Evolutionary conservation across 2,113 vertebrate species (phyloP).

Genomic region (Sceloporus undulatus): DNA sequence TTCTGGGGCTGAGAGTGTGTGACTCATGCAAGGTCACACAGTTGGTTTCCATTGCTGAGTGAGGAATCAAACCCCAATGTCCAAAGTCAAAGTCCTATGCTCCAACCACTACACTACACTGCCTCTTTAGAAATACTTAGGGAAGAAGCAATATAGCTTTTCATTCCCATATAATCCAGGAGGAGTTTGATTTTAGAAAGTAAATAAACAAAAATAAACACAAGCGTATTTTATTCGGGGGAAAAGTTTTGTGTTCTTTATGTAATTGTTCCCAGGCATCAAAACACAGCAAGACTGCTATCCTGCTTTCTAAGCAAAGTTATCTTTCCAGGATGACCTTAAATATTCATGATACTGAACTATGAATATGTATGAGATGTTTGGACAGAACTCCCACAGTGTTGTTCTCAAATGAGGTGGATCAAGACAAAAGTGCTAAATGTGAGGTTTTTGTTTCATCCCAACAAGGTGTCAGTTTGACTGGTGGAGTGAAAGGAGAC

Average conservation of each 20-base stretch:
- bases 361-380: background rate
- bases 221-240: slow-evolving; percentile 52
- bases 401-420: background rate
- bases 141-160: slow-evolving; percentile 49
- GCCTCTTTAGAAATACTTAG: slow-evolving; percentile 21
- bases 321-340: slow-evolving; percentile 7
- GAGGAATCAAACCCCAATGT: too few species aligned
- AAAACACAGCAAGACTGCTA: slow-evolving; percentile 40
- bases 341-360: slow-evolving; percentile 31
- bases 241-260: slow-evolving; percentile 41
- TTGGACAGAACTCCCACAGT: slow-evolving; percentile 15
- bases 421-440: background rate
- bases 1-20: too few species aligned
- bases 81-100: too few species aligned
- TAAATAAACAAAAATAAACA: slow-evolving; percentile 57
- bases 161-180: slow-evolving; percentile 37
- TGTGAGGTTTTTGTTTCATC: slow-evolving; percentile 18
- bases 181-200: slow-evolving; percentile 45
- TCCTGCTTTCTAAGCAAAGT: slow-evolving; percentile 29
- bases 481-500: background rate
- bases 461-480: background rate
- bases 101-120: too few species aligned
- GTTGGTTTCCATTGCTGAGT: too few species aligned
- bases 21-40: too few species aligned
- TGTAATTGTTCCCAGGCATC: slow-evolving; percentile 2